Percentiles rank a stretch among this genome's conserved stretches.
Conservation (phyloP, 92 coral and sea anemone genomes). For the Micromussa lordhowensis region DNA sequence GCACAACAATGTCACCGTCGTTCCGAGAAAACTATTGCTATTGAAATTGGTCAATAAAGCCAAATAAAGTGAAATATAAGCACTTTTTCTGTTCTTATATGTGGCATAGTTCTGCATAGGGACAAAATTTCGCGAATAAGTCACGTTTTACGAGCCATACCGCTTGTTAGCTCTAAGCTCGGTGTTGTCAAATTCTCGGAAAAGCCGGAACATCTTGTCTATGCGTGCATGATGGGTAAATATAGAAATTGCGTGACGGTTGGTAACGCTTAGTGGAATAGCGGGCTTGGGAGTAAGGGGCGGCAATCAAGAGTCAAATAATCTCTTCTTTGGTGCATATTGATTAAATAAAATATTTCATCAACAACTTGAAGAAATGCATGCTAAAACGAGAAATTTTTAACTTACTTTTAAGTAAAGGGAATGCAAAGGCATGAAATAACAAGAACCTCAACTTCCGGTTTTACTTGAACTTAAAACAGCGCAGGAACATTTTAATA, state of each 20-base stretch:
- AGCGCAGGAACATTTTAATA: no score
- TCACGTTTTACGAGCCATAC: background rate
- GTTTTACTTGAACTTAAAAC: no score
- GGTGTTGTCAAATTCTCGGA: background rate
- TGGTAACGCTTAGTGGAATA: no score
- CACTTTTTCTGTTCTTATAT: background rate
- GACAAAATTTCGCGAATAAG: background rate
- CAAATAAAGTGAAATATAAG: background rate
- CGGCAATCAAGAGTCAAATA: no score
- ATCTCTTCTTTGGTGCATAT: no score
- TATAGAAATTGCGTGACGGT: background rate
- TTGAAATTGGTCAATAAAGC: background rate
- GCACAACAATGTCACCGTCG: background rate
- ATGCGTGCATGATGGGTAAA: background rate
- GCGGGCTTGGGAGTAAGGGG: no score
- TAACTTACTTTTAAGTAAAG: no score
- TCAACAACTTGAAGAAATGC: no score
- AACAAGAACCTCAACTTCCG: no score
- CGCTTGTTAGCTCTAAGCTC: background rate
- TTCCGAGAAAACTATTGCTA: background rate
- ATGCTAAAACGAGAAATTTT: no score
- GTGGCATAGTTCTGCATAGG: background rate
- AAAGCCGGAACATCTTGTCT: background rate
- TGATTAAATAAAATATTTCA: no score
- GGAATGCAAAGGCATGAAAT: no score